A percentile compares a stretch with the other conserved stretches of the same genome.
Conservation (phyloP, 2,113 vertebrate genomes). For the Microtus pennsylvanicus region DNA sequence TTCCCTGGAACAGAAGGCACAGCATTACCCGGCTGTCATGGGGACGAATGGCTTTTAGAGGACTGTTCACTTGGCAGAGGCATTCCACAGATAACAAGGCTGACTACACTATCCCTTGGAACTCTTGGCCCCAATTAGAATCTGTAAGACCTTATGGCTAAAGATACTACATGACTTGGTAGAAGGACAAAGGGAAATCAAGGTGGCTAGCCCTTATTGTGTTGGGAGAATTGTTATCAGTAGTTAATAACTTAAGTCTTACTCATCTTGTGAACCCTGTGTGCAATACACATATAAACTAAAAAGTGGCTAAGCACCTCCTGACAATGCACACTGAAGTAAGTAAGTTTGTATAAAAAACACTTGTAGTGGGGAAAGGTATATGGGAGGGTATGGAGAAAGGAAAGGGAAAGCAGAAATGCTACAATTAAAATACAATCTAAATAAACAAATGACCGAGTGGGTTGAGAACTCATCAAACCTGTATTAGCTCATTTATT, state of each 20-base stretch:
- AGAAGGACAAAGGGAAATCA: no score
- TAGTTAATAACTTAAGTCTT: not conserved
- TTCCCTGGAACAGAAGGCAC: slow-evolving; percentile 90
- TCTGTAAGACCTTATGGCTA: not conserved
- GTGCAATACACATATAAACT: not conserved
- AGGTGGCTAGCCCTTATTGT: no score
- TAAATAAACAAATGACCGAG: not conserved
- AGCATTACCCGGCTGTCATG: accelerated
- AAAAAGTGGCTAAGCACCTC: not conserved
- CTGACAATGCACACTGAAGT: not conserved
- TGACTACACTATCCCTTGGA: not conserved
- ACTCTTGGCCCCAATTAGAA: not conserved
- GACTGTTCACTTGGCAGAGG: not conserved
- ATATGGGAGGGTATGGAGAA: not conserved
- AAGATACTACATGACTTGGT: not conserved
- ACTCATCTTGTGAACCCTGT: no score
- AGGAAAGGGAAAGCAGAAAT: not conserved
- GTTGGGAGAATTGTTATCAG: not conserved
- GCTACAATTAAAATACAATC: not conserved
- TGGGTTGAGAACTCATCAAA: slow-evolving; percentile 71
- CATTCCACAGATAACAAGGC: not conserved
- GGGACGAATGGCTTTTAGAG: not conserved
- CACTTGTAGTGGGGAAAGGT: not conserved
- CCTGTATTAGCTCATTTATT: slow-evolving; percentile 99
- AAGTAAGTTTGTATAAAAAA: not conserved